A percentile compares a stretch with the other conserved stretches of the same genome.
Evolutionary conservation across 2,113 vertebrate species (phyloP).

Genomic region (Mesembrinibis cayennensis): DNA sequence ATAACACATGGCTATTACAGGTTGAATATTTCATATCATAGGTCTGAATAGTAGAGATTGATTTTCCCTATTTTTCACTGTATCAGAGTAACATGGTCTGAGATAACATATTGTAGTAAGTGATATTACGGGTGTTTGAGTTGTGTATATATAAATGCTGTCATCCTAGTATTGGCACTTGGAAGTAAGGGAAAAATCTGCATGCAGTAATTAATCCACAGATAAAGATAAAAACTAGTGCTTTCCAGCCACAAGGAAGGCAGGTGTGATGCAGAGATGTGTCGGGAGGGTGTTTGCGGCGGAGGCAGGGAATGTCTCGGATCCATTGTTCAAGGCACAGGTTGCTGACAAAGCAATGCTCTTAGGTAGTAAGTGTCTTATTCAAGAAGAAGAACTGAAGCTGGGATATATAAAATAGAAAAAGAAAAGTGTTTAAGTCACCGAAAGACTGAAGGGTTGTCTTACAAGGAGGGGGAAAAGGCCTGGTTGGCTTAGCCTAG

Average conservation of each 20-base stretch:
- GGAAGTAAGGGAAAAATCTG: neutral
- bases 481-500: neutral
- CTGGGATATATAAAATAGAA: neutral
- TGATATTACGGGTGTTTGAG: neutral
- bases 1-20: neutral
- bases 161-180: neutral
- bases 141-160: neutral
- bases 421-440: neutral
- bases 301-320: neutral
- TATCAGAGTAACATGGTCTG: neutral
- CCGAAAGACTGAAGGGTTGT: neutral
- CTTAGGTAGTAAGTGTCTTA: neutral
- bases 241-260: neutral
- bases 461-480: neutral
- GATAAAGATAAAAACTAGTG: neutral
- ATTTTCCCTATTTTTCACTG: neutral
- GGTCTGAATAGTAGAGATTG: neutral
- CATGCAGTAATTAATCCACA: neutral
- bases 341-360: neutral
- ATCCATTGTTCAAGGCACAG: neutral
- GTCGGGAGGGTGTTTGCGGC: neutral
- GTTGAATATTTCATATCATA: neutral
- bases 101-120: neutral
- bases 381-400: neutral
- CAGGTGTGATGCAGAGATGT: neutral